Evolutionary conservation across 2,888 invertebrate species (phyloP).

Genomic region (Antitype chi): DNA sequence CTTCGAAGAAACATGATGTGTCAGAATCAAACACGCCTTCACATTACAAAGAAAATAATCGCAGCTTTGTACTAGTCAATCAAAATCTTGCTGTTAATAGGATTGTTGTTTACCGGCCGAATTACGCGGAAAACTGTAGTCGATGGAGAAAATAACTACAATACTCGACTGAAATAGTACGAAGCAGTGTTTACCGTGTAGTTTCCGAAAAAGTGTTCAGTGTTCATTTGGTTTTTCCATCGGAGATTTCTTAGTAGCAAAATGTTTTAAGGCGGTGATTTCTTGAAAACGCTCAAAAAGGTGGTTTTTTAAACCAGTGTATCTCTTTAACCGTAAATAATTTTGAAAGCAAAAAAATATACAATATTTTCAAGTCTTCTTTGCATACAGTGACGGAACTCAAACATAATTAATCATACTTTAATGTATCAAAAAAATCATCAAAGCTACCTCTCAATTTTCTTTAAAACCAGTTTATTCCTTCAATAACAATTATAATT

Average conservation of each 20-base stretch:
- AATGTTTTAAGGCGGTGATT: too few relatives aligned
- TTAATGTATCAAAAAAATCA: too few relatives aligned
- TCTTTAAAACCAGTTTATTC: too few relatives aligned
- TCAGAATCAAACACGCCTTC: slow-evolving; percentile 22
- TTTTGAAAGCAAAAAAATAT: too few relatives aligned
- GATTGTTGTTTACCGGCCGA: slow-evolving; percentile 38
- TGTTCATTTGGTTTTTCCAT: slow-evolving; percentile 4
- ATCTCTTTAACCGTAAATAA: too few relatives aligned
- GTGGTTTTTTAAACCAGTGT: too few relatives aligned
- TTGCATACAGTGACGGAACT: too few relatives aligned
- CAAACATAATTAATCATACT: too few relatives aligned
- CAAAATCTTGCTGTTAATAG: slow-evolving; percentile 33
- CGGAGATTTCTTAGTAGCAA: not conserved
- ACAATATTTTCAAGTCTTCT: too few relatives aligned
- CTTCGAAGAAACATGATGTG: slow-evolving; percentile 11
- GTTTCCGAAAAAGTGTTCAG: slow-evolving; percentile 7
- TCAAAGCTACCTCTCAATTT: too few relatives aligned
- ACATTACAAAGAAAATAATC: slow-evolving; percentile 19
- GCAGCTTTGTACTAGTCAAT: slow-evolving; percentile 34
- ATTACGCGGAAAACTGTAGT: slow-evolving; percentile 30
- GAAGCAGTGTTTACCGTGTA: not conserved
- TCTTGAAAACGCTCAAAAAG: too few relatives aligned
- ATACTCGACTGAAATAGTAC: slow-evolving; percentile 30
- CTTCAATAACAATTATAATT: too few relatives aligned
- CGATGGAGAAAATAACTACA: slow-evolving; percentile 34